Evolutionary conservation across 2,113 vertebrate species (phyloP), one percentile per base, ranked within the genome.

Genomic region (Catharus fuscescens): DNA sequence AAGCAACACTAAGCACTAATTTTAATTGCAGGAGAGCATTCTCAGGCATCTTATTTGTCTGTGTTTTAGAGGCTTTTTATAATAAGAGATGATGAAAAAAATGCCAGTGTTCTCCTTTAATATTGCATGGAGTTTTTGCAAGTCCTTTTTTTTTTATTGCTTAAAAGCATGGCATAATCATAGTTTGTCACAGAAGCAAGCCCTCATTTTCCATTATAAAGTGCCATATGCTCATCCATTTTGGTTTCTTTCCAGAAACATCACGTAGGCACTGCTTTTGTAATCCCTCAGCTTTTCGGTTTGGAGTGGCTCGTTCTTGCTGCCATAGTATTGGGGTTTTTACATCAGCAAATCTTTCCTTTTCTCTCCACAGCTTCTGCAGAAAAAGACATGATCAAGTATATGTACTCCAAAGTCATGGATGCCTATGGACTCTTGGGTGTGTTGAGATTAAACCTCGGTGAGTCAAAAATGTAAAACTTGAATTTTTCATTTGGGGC

Each of bases 391-490:
- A 98, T 99, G 60, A 99, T 99, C 93, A 99, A 99, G 97, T 98
- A 95, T 69, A 97, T 98, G 6, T 99, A 99, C 86, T 97, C 97
- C 88, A 99, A 99, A 97, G 99, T 99, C 86, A 97, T 99, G 93
- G 99, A 99, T 96, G 99, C 99, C 1, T 99, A 99, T 92, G 99
- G 99, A 42, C 99, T 99, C 73, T 91, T 99, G 81, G 99, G 99
- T 18, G 99, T 99, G 76, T 98, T 99, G 72, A 98, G 99, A 34
- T 98, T 99, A 79, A 99, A 99, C 91, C 98, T 99, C 9, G 99
- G 99, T 99, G 97, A 99, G 99, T 98, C 59, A 53, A 26, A 87
- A 56, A 14, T 10, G 19, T 25, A 24, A 57, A 53, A 67, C 9
- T 3, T 60, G 26, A 19, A 13, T 80, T 94, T 84, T 85, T 90